Evolutionary conservation across 2,797 vertebrate genomes (phyloP).

Genomic region (Lepilemur ruficaudatus): DNA sequence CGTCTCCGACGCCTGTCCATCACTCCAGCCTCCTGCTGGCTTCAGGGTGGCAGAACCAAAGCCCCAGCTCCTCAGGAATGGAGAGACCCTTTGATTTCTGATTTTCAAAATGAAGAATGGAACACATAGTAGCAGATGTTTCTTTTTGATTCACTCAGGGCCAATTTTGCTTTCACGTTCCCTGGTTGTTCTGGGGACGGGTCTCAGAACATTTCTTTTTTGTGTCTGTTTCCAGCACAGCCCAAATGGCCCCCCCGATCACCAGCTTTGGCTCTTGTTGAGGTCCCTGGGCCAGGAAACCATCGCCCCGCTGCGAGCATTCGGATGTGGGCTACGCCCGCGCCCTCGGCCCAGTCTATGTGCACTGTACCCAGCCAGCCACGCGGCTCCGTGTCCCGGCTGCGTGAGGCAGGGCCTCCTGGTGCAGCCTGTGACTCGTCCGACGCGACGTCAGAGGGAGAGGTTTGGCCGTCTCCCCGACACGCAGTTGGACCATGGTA

Average conservation of each 20-base stretch:
- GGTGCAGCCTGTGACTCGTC: background rate
- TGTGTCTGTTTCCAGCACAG: background rate
- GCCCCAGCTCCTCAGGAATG: background rate
- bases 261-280: background rate
- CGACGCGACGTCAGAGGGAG: background rate
- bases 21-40: background rate
- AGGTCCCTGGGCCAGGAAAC: background rate
- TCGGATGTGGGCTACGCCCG: background rate
- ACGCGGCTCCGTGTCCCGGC: no score
- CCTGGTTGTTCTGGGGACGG: background rate
- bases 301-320: rapidly evolving
- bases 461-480: background rate
- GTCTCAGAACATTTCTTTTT: background rate
- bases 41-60: background rate
- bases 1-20: no score
- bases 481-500: background rate
- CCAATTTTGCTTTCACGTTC: rapidly evolving
- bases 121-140: background rate
- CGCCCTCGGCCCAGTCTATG: no score
- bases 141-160: background rate
- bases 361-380: no score
- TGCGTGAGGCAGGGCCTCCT: no score
- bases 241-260: background rate
- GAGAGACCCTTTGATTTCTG: background rate
- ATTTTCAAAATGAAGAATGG: background rate